Evolutionary conservation across 37 sponge, comb jelly and placozoan genomes (phyloP), one percentile per base, ranked within the genome.

Genomic region (Axinella damicornis): DNA sequence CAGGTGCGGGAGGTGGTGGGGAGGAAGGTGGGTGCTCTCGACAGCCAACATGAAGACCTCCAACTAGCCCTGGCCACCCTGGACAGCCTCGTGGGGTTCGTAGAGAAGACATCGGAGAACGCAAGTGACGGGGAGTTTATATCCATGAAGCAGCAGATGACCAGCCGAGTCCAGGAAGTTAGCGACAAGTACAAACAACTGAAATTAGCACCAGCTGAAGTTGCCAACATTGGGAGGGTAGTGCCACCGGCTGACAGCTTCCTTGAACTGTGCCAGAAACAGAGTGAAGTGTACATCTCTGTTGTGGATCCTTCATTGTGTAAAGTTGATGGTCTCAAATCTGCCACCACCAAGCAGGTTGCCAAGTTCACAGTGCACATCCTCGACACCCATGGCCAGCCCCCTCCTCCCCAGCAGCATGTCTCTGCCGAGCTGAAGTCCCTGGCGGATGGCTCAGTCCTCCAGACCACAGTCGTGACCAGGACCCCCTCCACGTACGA

Each of bases 391-490:
- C 68, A 67, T 33, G 68, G 68, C 9, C 46, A 46, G 46, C 9
- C 46, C 9, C 4, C 46, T 46, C 46, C 46, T n/a, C n/a, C n/a
- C n/a, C n/a, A n/a, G n/a, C n/a, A n/a, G n/a, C n/a, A n/a, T 46
- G 46, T 19, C 68, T 33, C 68, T 30, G 68, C 68, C 32, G 68
- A 67, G 68, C 68, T 67, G 68, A 67, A 67, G 33, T 67, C 68
- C 27, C 33, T 33, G 68, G 68, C 11, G 28, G 68, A 30, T 30
- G 68, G 32, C 20, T 33, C 68, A 30, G 32, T 34, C 68, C 27
- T 67, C 68, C 27, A 67, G 33, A 34, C 68, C 68, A 67, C 68
- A 19, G 33, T 67, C 12, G 33, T 67, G 19, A 67, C 5, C 31
- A 31, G 28, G 33, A 5, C 28, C 33, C 32, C 68, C 33, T 34